Evolutionary conservation across 2,797 vertebrate genomes (phyloP), one percentile per base, ranked within the genome.

Genomic region (Tachyglossus aculeatus): DNA sequence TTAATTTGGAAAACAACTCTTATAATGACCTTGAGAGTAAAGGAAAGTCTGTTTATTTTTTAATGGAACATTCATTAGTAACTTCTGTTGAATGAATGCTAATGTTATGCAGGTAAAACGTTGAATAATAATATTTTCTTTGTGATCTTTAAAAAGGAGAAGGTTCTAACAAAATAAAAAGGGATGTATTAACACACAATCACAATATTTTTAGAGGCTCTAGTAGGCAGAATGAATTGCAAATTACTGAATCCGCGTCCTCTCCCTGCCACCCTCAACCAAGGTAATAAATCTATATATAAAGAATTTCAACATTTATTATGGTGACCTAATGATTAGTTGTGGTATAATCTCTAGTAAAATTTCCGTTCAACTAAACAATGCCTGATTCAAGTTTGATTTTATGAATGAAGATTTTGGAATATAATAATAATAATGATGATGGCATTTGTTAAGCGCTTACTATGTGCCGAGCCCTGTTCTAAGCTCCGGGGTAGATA

Each of bases 1-100:
- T 13, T 38, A 34, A 32, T 68, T 87, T 80, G 45, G 73, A 85
- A 87, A 86, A 9, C 32, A 67, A 29, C 57, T 81, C 50, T 82
- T 78, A 57, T 32, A 74, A 69, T 65, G 66, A 81, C 72, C 73
- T 84, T 88, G 77, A 85, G 84, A 86, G 73, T 41, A 77, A 84
- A 71, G 3, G 32, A 51, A 41, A 82, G 25, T 81, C 12, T 45
- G 41, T 65, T 80, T 71, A 61, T 5, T 65, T 53, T 71, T 78
- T 86, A 61, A 21, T 77, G 44, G 10, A 68, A 86, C 47, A 82
- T 69, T 86, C 53, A 86, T 88, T 85, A 86, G 45, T 57, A 74
- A 81, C 29, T 55, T 82, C 80, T 56, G 71, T 66, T 25, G 29
- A 71, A 80, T 45, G 81, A 86, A 89, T 79, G 40, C 4, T 88